Conservation (phyloP, 2,888 invertebrate genomes). For the Lasioglossum malachurum region DNA sequence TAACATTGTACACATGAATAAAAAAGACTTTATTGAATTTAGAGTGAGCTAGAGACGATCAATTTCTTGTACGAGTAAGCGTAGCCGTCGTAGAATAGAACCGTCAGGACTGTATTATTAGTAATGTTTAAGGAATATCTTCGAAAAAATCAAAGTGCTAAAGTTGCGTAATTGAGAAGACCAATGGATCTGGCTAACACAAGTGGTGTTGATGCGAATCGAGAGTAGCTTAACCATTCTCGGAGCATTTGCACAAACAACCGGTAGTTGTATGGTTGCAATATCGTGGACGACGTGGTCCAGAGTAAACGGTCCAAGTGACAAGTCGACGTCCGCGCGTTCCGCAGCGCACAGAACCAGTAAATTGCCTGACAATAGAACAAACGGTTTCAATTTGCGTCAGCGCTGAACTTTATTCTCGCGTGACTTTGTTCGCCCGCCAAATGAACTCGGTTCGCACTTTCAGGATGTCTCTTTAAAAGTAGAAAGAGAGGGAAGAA, state of each 20-base stretch:
- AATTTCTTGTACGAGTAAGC: not conserved
- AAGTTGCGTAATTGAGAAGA: too few species aligned
- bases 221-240: not conserved
- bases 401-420: conserved; percentile 14
- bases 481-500: not conserved
- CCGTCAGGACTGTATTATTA: too few species aligned
- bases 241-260: not conserved
- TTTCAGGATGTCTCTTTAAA: not conserved
- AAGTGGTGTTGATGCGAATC: not conserved
- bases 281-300: not conserved
- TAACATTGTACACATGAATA: not conserved
- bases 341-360: not conserved
- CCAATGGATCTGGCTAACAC: too few species aligned
- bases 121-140: too few species aligned
- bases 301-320: not conserved
- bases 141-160: too few species aligned
- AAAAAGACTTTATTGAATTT: not conserved
- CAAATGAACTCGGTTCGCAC: conserved; percentile 1
- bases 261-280: not conserved
- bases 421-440: not conserved
- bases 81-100: too few species aligned
- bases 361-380: conserved; percentile 27
- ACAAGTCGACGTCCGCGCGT: not conserved
- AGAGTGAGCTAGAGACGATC: not conserved
- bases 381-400: conserved; percentile 34